Base-by-base conservation (phyloP, 2,888 invertebrate species). In the Acleris holmiana region DNA sequence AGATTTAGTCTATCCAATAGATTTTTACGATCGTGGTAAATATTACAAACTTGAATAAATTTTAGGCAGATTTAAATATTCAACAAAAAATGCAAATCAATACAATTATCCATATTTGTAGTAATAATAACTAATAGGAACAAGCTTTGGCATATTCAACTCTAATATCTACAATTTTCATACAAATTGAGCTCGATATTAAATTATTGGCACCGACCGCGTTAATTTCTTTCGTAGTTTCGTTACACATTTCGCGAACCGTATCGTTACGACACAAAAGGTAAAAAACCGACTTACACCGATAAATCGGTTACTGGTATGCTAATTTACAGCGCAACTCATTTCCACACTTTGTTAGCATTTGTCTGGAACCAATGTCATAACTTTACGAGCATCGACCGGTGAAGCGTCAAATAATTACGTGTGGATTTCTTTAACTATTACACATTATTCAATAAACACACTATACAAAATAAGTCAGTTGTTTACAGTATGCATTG, bases 181-280 rank as follows among this genome's bases (percentile, higher is more conserved):
- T 35, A 35, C 2, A 35, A 10, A 2, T 35, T 13, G 10, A 35
- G 4, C 13, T 8, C 10, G 40, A 40, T 23, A 2, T 13, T 3
- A 0, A 41, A 23, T 23, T 10, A 48, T 18, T 50, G 17, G 21
- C 46, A 47, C 47, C 23, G 50, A 35, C 47, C 53, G 72, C 75
- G 80, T 75, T 83, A 84, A 84, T 76, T 82, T 80, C 73, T 74
- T 75, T 79, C 78, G 84, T 77, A 85, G 82, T 86, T 86, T 80
- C 82, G 88, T 89, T 88, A 85, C 87, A 89, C 84, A 87, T 88
- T 88, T 84, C 76, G 82, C 83, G 81, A 82, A 90, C 86, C 87
- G 90, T 85, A 85, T 86, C 90, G 83, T 75, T 90, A 82, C 86
- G 85, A 86, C 80, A 72, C 65, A 75, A 75, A 72, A 74, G 72